These are phyloP conservation scores for Epinotia brunnichana DNA, from an alignment of 2,888 invertebrate genomes.

Conservation along the genomic window DNA sequence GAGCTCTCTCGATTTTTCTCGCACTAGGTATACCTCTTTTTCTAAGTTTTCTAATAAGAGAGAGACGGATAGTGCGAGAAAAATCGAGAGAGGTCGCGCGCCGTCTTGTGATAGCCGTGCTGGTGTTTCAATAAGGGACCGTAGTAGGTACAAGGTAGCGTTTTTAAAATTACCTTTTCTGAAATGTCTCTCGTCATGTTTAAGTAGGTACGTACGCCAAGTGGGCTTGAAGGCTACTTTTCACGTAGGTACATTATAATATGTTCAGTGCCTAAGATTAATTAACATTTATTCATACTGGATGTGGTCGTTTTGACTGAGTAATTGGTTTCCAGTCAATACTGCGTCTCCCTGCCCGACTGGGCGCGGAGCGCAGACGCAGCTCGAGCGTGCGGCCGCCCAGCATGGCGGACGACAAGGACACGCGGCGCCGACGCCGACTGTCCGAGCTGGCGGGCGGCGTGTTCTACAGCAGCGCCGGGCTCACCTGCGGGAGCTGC, in stretches of 20 bases:
- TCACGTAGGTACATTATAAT: too few relatives aligned
- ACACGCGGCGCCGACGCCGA: slow-evolving; percentile 73
- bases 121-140: not conserved
- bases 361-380: slow-evolving; percentile 72
- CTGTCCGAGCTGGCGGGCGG: slow-evolving; percentile 79
- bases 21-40: too few relatives aligned
- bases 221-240: too few relatives aligned
- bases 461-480: slow-evolving; percentile 76
- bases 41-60: too few relatives aligned
- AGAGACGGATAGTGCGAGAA: too few relatives aligned
- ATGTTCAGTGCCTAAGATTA: too few relatives aligned
- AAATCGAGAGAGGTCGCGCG: too few relatives aligned
- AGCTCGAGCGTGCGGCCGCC: slow-evolving; percentile 78
- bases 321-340: slow-evolving; percentile 60
- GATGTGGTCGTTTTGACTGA: not conserved
- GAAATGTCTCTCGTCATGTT: not conserved
- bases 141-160: not conserved
- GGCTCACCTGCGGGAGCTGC: slow-evolving; percentile 61
- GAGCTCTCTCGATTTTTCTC: too few relatives aligned
- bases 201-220: too few relatives aligned
- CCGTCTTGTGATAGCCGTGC: too few relatives aligned
- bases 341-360: slow-evolving; percentile 67
- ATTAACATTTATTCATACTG: too few relatives aligned
- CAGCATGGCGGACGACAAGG: slow-evolving; percentile 72
- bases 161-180: not conserved